Conservation (phyloP, 2,113 vertebrate genomes). For the Cochlearius cochlearius region DNA sequence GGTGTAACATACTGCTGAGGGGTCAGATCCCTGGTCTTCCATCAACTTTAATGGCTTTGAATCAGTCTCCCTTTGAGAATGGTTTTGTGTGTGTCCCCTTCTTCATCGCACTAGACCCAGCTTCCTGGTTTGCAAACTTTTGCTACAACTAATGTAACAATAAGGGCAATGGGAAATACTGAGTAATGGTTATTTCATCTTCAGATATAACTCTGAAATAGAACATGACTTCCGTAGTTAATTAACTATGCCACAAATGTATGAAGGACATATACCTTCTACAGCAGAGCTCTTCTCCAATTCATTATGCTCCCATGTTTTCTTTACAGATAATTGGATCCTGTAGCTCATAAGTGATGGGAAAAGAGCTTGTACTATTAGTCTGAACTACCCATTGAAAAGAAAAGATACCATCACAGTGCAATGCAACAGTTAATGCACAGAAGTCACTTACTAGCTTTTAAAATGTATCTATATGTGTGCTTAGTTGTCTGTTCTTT, state of each 20-base stretch:
- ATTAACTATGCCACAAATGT: neutral
- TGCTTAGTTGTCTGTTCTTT: neutral
- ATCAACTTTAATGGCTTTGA: neutral
- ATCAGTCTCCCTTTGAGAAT: neutral
- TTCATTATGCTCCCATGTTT: neutral
- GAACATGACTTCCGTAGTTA: neutral
- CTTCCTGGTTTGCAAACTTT: neutral
- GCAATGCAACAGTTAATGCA: neutral
- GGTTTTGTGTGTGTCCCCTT: neutral
- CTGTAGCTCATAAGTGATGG: neutral
- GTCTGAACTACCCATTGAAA: neutral
- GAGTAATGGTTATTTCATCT: neutral
- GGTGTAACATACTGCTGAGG: neutral
- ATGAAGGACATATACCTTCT: neutral
- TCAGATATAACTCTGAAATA: neutral
- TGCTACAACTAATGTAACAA: neutral
- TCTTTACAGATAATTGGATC: neutral
- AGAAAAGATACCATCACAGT: neutral
- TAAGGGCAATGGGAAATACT: neutral
- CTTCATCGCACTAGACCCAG: neutral
- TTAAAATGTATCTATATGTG: neutral
- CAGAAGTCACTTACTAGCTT: neutral
- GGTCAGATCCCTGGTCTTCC: neutral
- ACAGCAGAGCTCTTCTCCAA: neutral
- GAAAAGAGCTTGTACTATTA: neutral